These are phyloP conservation scores for Scrobipalpa costella DNA, from an alignment of 2,888 invertebrate species.

Conservation along the genomic window DNA sequence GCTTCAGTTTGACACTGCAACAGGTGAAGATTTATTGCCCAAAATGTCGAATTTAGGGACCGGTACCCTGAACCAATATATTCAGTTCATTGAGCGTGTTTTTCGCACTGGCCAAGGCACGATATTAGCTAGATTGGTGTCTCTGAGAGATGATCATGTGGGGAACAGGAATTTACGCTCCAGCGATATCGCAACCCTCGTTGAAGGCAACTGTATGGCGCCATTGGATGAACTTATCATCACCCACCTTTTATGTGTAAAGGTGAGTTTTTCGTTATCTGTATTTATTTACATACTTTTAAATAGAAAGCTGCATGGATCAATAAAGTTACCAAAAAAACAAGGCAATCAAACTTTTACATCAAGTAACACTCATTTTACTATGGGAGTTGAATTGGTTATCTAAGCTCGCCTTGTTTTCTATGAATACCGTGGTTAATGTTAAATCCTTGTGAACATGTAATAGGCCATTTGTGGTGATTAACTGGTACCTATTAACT, in stretches of 20 bases:
- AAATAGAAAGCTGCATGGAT: too few relatives aligned
- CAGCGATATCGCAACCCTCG: slow-evolving; percentile 85
- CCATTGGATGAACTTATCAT: slow-evolving; percentile 89
- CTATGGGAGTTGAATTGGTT: too few relatives aligned
- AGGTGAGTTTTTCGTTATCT: slow-evolving; percentile 60
- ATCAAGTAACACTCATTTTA: too few relatives aligned
- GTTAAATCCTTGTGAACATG: too few relatives aligned
- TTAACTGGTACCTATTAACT: not conserved
- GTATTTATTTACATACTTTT: too few relatives aligned
- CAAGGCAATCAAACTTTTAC: too few relatives aligned
- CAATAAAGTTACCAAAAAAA: too few relatives aligned
- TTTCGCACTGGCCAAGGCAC: slow-evolving; percentile 84
- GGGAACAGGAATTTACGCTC: slow-evolving; percentile 85
- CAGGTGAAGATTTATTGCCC: not conserved
- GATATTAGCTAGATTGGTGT: slow-evolving; percentile 81
- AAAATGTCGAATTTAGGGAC: slow-evolving; percentile 42
- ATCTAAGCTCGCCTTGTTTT: too few relatives aligned
- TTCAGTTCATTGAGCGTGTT: slow-evolving; percentile 79
- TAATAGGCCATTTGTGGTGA: too few relatives aligned
- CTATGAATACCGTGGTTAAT: too few relatives aligned
- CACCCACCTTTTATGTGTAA: slow-evolving; percentile 86
- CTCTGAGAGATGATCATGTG: slow-evolving; percentile 87
- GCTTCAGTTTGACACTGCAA: not conserved
- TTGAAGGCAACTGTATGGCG: slow-evolving; percentile 85
- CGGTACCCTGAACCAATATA: slow-evolving; percentile 65